Base-by-base conservation (phyloP, 1,140 invertebrate species). In the Leptopilina clavipes region DNA sequence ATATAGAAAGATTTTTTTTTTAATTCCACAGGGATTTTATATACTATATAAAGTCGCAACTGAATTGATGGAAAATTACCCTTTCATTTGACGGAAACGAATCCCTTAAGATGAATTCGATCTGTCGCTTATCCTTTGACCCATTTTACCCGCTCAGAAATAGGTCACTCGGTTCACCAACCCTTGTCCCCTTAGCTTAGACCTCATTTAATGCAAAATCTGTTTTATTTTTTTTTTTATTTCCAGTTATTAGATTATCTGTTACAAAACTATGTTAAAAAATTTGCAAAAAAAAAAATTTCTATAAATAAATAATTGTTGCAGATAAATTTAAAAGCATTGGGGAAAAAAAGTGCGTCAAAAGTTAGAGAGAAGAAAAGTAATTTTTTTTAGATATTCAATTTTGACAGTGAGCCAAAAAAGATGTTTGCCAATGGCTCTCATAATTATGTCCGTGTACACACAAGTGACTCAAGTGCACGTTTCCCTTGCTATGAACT, bases 101-200 rank as follows among this genome's bases (percentile, higher is more conserved):
- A 18, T 56, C 19, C 17, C 31, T 6, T 56, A 73, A 37, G 48
- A 44, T 59, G 25, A n/a, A 37, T 70, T 76, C 14, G 45, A 74
- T 18, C 65, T 43, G 77, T 44, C 75, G 72, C 73, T 74, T 73
- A 78, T 75, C 71, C 79, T 43, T 76, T 87, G 86, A 82, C 85
- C 86, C 79, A 86, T 84, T 86, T 87, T 43, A n/a, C n/a, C n/a
- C n/a, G n/a, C n/a, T 48, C 19, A 3, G 70, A 86, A 82, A 83
- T 86, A 54, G 85, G 86, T 80, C 85, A 87, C 72, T 54, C 81
- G 77, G 86, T 85, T 87, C 84, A 84, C 84, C 82, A 85, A 84
- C 84, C 84, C 76, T 31, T 19, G 3, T 70, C 6, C 37, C 56
- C 12, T 18, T 31, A 59, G 37, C 12, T 18, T 31, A 59, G 37